Conservation (phyloP, 2,113 vertebrate species). For the Daphoenositta chrysoptera region DNA sequence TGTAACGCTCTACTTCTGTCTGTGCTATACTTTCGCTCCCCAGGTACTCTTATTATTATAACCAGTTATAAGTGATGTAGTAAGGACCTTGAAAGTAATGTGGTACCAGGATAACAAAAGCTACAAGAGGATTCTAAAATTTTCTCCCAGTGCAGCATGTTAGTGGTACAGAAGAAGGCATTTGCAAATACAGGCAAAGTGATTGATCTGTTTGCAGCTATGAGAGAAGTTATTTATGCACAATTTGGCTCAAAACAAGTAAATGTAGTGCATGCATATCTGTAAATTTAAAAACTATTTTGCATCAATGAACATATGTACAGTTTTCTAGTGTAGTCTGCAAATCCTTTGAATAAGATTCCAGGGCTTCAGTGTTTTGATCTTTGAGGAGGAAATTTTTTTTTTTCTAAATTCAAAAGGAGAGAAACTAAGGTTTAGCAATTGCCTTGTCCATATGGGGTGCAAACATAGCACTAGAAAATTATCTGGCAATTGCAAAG, state of each 20-base stretch:
- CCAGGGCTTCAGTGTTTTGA: background rate
- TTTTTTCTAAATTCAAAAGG: background rate
- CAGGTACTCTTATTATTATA: background rate
- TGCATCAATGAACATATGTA: slow-evolving; percentile 49
- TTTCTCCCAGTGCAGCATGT: background rate
- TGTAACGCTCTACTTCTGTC: background rate
- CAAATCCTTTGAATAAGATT: background rate
- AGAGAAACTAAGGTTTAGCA: background rate
- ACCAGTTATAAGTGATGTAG: background rate
- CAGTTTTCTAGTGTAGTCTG: background rate
- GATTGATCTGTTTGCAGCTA: slow-evolving; percentile 54
- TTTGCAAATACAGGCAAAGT: slow-evolving; percentile 25
- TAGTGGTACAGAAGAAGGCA: background rate
- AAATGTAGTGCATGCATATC: background rate
- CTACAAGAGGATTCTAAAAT: background rate
- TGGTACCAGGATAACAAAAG: background rate
- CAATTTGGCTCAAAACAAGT: slow-evolving; percentile 21
- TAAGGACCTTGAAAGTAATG: background rate
- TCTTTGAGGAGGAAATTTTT: background rate
- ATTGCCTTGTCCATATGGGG: background rate
- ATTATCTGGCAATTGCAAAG: background rate
- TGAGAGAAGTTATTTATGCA: slow-evolving; percentile 29
- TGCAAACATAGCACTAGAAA: background rate
- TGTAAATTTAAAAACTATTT: slow-evolving; percentile 47
- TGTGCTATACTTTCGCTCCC: background rate